phyloP scores from a whole-genome alignment of 2,888 invertebrate genomes.

The Epinotia ramella region DNA sequence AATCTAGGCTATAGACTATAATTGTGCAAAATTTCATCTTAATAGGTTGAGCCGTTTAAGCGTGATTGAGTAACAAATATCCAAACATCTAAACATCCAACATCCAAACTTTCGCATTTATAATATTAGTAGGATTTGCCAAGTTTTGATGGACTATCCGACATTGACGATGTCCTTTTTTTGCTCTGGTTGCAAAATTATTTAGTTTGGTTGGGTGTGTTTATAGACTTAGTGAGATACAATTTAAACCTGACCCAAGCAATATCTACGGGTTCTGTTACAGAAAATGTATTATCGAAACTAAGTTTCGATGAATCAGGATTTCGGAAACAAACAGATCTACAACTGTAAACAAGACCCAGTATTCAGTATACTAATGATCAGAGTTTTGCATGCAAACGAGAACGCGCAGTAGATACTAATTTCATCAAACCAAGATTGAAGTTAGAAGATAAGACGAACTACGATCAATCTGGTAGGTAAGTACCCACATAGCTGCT shows the following conservation, averaged over 20 bases:
- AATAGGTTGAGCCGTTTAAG: no score
- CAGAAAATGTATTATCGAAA: slow-evolving; percentile 29
- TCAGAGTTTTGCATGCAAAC: slow-evolving; percentile 63
- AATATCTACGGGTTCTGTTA: slow-evolving; percentile 17
- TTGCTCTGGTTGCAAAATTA: background rate
- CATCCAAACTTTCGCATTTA: no score
- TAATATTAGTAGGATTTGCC: no score
- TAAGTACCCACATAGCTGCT: background rate
- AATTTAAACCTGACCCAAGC: slow-evolving; percentile 25
- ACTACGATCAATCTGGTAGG: background rate
- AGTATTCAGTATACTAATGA: slow-evolving; percentile 60
- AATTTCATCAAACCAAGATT: slow-evolving; percentile 68
- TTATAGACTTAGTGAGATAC: background rate
- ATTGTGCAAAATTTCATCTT: no score
- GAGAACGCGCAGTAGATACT: slow-evolving; percentile 57
- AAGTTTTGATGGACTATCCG: no score
- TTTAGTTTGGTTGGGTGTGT: background rate
- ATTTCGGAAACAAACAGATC: slow-evolving; percentile 42
- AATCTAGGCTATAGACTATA: no score
- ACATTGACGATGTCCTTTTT: no score
- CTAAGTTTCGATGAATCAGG: slow-evolving; percentile 40
- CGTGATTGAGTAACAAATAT: no score
- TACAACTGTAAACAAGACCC: slow-evolving; percentile 56
- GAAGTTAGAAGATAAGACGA: slow-evolving; percentile 56
- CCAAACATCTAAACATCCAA: no score